Conservation (phyloP, 2,888 invertebrate genomes). For the Yponomeuta cagnagella region DNA sequence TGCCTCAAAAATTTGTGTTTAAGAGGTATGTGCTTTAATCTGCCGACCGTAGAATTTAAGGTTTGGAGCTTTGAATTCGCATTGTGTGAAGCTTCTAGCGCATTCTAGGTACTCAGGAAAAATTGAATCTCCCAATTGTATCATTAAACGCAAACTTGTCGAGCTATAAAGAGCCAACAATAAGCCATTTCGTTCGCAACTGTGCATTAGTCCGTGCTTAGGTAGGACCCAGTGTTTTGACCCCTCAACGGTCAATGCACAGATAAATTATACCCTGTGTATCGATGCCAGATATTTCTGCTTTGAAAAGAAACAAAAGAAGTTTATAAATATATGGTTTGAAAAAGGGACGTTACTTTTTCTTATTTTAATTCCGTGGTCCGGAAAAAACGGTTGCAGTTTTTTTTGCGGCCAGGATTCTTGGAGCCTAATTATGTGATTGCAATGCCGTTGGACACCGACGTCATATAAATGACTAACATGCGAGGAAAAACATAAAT, state of each 20-base stretch:
- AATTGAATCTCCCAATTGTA: neutral
- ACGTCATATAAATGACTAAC: neutral
- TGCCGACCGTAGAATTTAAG: no score
- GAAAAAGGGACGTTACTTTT: neutral
- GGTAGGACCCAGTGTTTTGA: slow-evolving; percentile 9
- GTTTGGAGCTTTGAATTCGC: no score
- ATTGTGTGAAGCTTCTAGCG: no score
- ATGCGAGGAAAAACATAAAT: neutral
- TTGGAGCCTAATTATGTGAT: slow-evolving; percentile 21
- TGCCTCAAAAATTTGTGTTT: no score
- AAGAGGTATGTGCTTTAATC: no score
- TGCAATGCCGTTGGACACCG: neutral
- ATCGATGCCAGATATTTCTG: slow-evolving; percentile 32
- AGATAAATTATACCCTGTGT: slow-evolving; percentile 41
- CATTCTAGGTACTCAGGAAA: no score
- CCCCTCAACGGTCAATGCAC: slow-evolving; percentile 28
- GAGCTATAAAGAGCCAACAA: neutral
- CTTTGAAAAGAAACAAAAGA: slow-evolving; percentile 31
- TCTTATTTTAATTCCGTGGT: slow-evolving; percentile 6
- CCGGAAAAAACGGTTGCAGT: slow-evolving; percentile 13
- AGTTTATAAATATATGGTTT: slow-evolving; percentile 21
- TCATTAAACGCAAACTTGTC: neutral
- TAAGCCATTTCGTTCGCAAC: slow-evolving; percentile 6
- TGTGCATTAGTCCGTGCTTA: slow-evolving; percentile 1
- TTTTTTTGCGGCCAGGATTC: slow-evolving; percentile 33